Base-by-base conservation (phyloP, 1,140 invertebrate species). In the Coptotermes formosanus region DNA sequence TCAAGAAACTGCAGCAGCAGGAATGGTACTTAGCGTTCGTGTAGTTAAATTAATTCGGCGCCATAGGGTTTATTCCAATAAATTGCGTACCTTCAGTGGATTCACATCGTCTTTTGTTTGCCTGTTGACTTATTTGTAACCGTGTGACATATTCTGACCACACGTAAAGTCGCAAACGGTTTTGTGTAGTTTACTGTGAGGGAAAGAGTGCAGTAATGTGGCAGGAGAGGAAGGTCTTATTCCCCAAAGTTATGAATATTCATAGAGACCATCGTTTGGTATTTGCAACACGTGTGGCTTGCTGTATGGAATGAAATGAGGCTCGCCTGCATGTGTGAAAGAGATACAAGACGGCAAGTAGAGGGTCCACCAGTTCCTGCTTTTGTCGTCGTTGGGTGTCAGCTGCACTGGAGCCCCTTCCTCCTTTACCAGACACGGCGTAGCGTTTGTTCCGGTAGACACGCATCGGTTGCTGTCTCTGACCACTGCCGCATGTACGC, bases 271-370 rank as follows among this genome's bases (percentile, higher is more conserved):
- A n/a, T 75, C 64, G n/a, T 75, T 75, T 75, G 64, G 64, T 30
- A 75, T 75, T 75, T n/a, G 64, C 16, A 75, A 30, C 25, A n/a
- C 64, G 64, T 75, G 12, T 25, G 25, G 25, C 64, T 30, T 25
- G 64, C 64, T 75, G 64, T 75, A 16, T 75, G 64, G 64, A 75
- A 75, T 75, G 64, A 75, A 75, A 75, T 75, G 64, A 75, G 64
- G 64, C 14, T n/a, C n/a, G 25, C 25, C 7, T 75, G 64, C 64
- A 7, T 75, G n/a, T 75, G 64, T 75, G 64, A n/a, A 25, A 11
- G 14, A 75, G 25, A 75, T 75, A n/a, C 64, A 75, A 3, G 64
- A 30, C 64, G n/a, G 59, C 59, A 64, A 19, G 59, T 64, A 19
- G 59, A 19, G 59, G 19, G 19, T 64, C 59, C 59, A 23, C 4